Percentiles rank a stretch among this genome's conserved stretches.
Conservation (phyloP, 2,797 vertebrate species). For the Rousettus madagascariensis region DNA sequence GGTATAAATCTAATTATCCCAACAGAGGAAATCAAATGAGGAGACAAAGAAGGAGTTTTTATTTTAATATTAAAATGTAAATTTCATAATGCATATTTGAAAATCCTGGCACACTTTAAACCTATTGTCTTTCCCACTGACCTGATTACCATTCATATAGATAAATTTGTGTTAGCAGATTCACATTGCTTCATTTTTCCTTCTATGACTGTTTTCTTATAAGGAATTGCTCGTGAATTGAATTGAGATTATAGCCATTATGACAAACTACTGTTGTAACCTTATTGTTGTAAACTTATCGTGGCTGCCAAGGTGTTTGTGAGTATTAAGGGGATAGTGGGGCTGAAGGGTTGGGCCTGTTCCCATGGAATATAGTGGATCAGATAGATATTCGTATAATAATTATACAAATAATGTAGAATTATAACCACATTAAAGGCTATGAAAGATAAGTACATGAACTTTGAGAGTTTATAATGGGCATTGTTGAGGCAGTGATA, state of each 20-base stretch:
- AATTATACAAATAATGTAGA: conserved; percentile 23
- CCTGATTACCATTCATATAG: background rate
- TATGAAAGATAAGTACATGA: background rate
- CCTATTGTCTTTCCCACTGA: background rate
- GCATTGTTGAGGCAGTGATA: background rate
- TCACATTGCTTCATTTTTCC: conserved; percentile 24
- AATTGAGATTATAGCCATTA: background rate
- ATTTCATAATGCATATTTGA: conserved; percentile 20
- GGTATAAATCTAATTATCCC: background rate
- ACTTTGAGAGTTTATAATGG: background rate
- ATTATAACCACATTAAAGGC: background rate
- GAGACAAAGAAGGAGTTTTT: background rate
- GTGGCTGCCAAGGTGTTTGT: background rate
- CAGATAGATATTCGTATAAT: conserved; percentile 11
- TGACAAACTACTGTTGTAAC: background rate
- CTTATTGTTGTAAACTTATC: background rate
- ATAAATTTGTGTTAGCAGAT: conserved; percentile 10
- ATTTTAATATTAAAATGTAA: conserved; percentile 30
- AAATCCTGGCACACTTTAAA: background rate
- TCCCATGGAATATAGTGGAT: background rate
- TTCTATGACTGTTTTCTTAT: background rate
- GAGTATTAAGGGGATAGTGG: background rate
- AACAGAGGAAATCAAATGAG: background rate
- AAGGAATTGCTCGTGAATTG: conserved; percentile 35
- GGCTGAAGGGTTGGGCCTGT: background rate